These are phyloP conservation scores for Meteorus sp. DNA, from an alignment of 1,140 invertebrate species.

Conservation along the genomic window DNA sequence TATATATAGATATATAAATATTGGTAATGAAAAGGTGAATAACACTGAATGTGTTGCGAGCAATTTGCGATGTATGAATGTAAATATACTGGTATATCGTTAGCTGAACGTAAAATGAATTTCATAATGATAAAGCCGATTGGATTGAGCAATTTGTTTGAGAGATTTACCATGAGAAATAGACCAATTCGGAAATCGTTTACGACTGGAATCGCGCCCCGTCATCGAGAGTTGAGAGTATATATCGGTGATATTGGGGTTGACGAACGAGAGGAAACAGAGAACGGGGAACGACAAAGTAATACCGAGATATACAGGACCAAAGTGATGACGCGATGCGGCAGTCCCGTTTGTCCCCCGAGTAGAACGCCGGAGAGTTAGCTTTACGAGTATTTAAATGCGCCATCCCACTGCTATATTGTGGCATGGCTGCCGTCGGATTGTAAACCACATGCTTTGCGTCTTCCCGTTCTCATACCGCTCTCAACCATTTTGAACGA, in stretches of 20 bases:
- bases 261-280: conserved; percentile 20
- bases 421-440: conserved; percentile 48
- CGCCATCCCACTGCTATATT: conserved; percentile 25
- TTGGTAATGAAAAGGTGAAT: neutral
- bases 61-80: neutral
- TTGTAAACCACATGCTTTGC: conserved; percentile 30
- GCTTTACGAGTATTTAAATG: conserved; percentile 36
- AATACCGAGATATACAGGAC: conserved; percentile 19
- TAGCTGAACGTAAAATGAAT: conserved; percentile 23
- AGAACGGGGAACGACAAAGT: conserved; percentile 14
- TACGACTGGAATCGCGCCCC: conserved; percentile 23
- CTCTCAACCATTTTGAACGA: conserved; percentile 4
- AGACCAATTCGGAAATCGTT: conserved; percentile 26
- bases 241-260: conserved; percentile 19
- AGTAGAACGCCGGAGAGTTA: conserved; percentile 25
- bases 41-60: neutral
- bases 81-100: conserved; percentile 21
- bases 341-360: conserved; percentile 10
- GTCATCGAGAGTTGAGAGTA: conserved; percentile 21
- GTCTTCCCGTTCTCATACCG: conserved; percentile 26
- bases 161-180: conserved; percentile 26
- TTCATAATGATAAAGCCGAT: conserved; percentile 22
- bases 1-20: neutral
- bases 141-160: conserved; percentile 28
- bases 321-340: conserved; percentile 18